phyloP scores from a whole-genome alignment of 2,113 vertebrate genomes.

The Pygoscelis adeliae region DNA sequence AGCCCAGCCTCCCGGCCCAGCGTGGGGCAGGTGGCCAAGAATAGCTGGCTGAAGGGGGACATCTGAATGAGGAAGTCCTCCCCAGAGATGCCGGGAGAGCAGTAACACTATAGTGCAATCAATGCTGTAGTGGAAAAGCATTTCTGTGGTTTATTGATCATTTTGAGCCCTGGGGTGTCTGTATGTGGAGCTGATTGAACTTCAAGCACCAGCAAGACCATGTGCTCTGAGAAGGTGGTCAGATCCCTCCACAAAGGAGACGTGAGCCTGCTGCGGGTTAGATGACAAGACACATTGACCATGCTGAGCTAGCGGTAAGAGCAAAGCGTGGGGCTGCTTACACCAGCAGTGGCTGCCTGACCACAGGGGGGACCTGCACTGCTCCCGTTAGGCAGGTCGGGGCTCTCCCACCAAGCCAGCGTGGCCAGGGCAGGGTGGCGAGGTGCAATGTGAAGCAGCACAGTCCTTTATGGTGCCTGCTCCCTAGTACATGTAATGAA shows the following conservation, averaged over 20 bases:
- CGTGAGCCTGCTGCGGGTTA: not conserved
- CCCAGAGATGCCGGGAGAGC: not conserved
- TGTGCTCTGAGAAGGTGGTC: not conserved
- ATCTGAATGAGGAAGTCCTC: not conserved
- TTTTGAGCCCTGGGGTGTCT: not conserved
- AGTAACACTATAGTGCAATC: not conserved
- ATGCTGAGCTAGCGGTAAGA: not conserved
- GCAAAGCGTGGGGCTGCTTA: not conserved
- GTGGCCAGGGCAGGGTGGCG: not conserved
- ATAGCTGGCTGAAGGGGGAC: constrained; percentile 72
- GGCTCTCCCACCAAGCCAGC: not conserved
- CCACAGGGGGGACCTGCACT: not conserved
- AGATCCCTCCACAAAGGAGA: not conserved
- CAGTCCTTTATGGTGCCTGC: not conserved
- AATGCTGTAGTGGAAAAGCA: not conserved
- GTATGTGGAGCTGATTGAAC: not conserved
- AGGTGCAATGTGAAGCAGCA: not conserved
- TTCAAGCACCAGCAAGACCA: not conserved
- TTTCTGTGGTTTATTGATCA: not conserved
- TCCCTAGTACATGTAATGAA: not conserved
- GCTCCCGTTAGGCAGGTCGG: not conserved
- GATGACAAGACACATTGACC: not conserved
- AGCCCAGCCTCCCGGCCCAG: constrained; percentile 52
- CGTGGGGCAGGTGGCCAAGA: constrained; percentile 72
- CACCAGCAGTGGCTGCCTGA: not conserved